A percentile compares a stretch with the other conserved stretches of the same genome.
These are phyloP conservation scores for Agrotis clavis DNA, from an alignment of 2,888 invertebrate species.

Conservation along the genomic window DNA sequence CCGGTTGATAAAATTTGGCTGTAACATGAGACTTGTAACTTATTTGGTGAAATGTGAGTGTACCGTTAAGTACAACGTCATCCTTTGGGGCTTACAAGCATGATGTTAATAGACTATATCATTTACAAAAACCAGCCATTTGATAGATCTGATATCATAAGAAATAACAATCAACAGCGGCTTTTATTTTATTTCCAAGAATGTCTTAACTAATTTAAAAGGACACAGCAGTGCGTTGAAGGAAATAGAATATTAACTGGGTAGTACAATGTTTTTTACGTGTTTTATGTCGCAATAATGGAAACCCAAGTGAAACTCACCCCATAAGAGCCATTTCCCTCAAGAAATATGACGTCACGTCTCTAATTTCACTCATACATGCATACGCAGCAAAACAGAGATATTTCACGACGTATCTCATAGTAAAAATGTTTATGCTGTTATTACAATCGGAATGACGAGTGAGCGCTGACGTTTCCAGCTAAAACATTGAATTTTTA, in stretches of 20 bases:
- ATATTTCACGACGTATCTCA: slow-evolving; percentile 55
- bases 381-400: slow-evolving; percentile 30
- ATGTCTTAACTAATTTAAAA: not conserved
- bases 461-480: slow-evolving; percentile 58
- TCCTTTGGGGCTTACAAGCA: no score
- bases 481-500: slow-evolving; percentile 82
- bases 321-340: not conserved
- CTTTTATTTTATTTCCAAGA: not conserved
- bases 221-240: not conserved
- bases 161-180: no score
- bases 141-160: no score
- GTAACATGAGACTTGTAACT: no score
- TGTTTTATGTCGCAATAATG: not conserved
- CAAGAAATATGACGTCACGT: slow-evolving; percentile 41
- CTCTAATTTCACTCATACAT: slow-evolving; percentile 42
- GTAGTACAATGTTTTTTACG: not conserved
- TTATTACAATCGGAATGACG: slow-evolving; percentile 66
- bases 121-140: no score
- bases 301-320: not conserved
- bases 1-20: no score
- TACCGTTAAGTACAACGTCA: no score
- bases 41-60: no score
- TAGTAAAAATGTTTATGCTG: slow-evolving; percentile 63
- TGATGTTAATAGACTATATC: no score
- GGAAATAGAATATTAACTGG: not conserved